A percentile compares a stretch with the other conserved stretches of the same genome.
phyloP scores from a whole-genome alignment of 35 echinoderm and acorn worm genomes.

The Patiria miniata region DNA sequence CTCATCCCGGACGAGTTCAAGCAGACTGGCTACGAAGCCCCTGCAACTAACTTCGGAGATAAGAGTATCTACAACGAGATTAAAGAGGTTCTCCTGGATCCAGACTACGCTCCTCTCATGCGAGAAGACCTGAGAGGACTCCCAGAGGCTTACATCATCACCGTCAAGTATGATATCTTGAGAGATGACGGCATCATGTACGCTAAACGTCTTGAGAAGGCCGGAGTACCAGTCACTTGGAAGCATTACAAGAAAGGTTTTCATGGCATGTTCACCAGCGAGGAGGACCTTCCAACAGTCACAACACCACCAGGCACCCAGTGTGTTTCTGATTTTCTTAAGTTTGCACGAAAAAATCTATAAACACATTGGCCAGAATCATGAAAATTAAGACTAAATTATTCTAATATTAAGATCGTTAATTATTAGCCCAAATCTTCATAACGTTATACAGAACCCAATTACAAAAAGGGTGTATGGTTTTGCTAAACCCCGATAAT shows the following conservation, averaged over 20 bases:
- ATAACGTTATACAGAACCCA: too few relatives aligned
- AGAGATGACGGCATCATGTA: conserved; percentile 84
- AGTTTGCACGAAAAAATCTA: conserved; percentile 32
- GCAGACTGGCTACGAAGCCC: neutral
- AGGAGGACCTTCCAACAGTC: neutral
- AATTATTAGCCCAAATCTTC: too few relatives aligned
- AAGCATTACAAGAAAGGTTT: conserved; percentile 55
- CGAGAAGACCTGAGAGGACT: conserved; percentile 61
- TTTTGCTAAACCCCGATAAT: too few relatives aligned
- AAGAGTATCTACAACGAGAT: conserved; percentile 35
- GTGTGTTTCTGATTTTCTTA: conserved; percentile 7
- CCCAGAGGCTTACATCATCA: conserved; percentile 61
- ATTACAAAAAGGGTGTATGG: too few relatives aligned
- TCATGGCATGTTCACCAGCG: conserved; percentile 32
- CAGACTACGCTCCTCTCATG: conserved; percentile 53
- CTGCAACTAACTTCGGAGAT: neutral
- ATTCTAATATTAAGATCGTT: too few relatives aligned
- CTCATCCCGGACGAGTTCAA: conserved; percentile 37
- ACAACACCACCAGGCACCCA: neutral
- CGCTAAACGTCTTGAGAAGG: conserved; percentile 51
- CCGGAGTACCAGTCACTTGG: conserved; percentile 63
- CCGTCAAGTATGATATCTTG: conserved; percentile 48
- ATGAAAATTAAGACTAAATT: too few relatives aligned
- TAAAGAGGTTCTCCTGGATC: conserved; percentile 19
- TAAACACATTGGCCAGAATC: neutral